Conservation (phyloP, 2,888 invertebrate genomes). For the Ophion slaviceki region DNA sequence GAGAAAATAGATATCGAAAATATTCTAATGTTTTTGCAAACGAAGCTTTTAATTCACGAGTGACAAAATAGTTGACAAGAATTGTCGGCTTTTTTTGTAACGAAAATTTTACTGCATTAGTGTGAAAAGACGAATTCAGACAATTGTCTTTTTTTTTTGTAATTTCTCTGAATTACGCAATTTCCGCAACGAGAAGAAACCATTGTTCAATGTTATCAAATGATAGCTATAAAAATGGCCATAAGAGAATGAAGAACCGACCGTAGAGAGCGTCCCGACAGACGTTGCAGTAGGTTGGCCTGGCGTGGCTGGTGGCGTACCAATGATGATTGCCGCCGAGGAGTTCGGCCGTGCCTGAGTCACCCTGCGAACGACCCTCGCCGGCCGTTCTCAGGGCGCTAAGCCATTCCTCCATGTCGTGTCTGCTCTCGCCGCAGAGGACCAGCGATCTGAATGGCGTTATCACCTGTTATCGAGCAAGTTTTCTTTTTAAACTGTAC, state of each 20-base stretch:
- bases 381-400: constrained; percentile 91
- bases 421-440: constrained; percentile 91
- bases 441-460: constrained; percentile 91
- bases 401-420: constrained; percentile 97
- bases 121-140: too few relatives aligned
- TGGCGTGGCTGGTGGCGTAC: constrained; percentile 97
- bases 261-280: constrained; percentile 95
- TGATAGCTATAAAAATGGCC: too few relatives aligned
- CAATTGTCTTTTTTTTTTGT: too few relatives aligned
- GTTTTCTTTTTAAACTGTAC: neutral
- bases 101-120: too few relatives aligned
- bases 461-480: constrained; percentile 86
- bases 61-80: too few relatives aligned
- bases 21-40: too few relatives aligned
- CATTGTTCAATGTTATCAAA: too few relatives aligned
- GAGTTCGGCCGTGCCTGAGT: constrained; percentile 86
- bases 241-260: constrained; percentile 64
- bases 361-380: constrained; percentile 84
- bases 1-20: too few relatives aligned
- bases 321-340: constrained; percentile 90
- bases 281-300: constrained; percentile 98
- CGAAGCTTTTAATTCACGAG: too few relatives aligned
- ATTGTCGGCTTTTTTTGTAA: too few relatives aligned
- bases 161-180: too few relatives aligned
- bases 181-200: too few relatives aligned